Percentiles rank a stretch among this genome's conserved stretches.
Conservation (phyloP, 2,113 vertebrate species). For the Silurus glanis region DNA sequence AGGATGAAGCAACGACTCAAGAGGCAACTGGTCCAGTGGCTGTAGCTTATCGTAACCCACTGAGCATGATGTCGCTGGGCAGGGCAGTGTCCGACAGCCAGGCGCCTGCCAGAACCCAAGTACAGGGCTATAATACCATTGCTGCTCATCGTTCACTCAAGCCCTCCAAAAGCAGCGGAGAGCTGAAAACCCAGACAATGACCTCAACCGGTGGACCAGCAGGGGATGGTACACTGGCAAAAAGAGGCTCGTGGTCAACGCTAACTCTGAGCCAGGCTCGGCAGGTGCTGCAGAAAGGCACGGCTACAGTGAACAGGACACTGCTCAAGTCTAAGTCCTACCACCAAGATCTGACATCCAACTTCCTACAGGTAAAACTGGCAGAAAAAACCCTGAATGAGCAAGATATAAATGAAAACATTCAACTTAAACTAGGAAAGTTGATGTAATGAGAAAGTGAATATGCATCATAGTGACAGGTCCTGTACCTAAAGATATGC, state of each 20-base stretch:
- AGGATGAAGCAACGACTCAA: slow-evolving; percentile 77
- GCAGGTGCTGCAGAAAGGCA: slow-evolving; percentile 93
- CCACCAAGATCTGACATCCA: slow-evolving; percentile 91
- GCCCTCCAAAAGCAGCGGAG: slow-evolving; percentile 89
- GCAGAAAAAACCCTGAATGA: background rate
- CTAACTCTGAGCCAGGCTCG: slow-evolving; percentile 92
- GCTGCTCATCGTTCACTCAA: slow-evolving; percentile 84
- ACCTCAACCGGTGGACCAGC: slow-evolving; percentile 28
- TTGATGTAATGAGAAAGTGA: background rate
- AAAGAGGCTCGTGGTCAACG: slow-evolving; percentile 95
- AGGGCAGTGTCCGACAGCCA: slow-evolving; percentile 61
- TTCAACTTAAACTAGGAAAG: background rate
- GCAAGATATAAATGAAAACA: background rate
- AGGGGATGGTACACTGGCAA: slow-evolving; percentile 51
- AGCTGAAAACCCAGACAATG: slow-evolving; percentile 72
- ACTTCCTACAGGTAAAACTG: slow-evolving; percentile 87
- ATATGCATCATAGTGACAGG: background rate
- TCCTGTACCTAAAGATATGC: background rate
- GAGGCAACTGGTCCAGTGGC: slow-evolving; percentile 31
- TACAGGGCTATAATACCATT: slow-evolving; percentile 94
- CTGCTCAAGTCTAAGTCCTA: slow-evolving; percentile 97
- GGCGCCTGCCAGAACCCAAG: slow-evolving; percentile 72
- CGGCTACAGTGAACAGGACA: slow-evolving; percentile 90
- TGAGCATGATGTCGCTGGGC: slow-evolving; percentile 90
- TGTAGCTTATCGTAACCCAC: slow-evolving; percentile 79